These are phyloP conservation scores for Philopedon plagiatum DNA, from an alignment of 2,888 invertebrate species.

Conservation along the genomic window DNA sequence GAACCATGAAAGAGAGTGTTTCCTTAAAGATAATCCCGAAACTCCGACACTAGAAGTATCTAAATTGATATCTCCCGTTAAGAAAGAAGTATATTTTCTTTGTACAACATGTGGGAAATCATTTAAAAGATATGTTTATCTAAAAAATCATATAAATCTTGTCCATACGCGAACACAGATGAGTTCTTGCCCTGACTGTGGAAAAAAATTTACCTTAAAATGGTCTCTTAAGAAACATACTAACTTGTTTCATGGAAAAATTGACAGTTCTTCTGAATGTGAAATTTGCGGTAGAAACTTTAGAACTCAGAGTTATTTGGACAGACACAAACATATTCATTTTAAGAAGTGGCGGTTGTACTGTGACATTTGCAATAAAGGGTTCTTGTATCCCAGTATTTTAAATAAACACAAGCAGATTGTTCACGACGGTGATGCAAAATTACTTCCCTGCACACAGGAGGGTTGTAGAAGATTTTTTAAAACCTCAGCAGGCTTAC, in stretches of 20 bases:
- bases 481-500: neutral
- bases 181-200: neutral
- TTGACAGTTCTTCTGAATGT: neutral
- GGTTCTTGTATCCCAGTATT: slow-evolving; percentile 34
- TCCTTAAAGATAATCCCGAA: too few species aligned
- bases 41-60: too few species aligned
- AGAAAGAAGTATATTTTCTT: too few species aligned
- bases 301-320: neutral
- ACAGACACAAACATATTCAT: neutral
- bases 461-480: slow-evolving; percentile 27
- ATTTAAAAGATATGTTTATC: neutral
- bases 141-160: neutral
- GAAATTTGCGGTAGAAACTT: slow-evolving; percentile 23
- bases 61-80: too few species aligned
- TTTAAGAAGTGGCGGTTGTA: too few species aligned
- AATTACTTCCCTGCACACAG: slow-evolving; percentile 7
- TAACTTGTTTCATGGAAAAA: slow-evolving; percentile 1
- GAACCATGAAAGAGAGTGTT: too few species aligned
- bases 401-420: slow-evolving; percentile 25
- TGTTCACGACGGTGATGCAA: slow-evolving; percentile 46
- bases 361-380: slow-evolving; percentile 50
- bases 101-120: neutral
- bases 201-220: slow-evolving; percentile 1
- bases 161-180: neutral
- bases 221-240: slow-evolving; percentile 7